Conservation (phyloP, 2,888 invertebrate genomes). For the Eretmocerus hayati region DNA sequence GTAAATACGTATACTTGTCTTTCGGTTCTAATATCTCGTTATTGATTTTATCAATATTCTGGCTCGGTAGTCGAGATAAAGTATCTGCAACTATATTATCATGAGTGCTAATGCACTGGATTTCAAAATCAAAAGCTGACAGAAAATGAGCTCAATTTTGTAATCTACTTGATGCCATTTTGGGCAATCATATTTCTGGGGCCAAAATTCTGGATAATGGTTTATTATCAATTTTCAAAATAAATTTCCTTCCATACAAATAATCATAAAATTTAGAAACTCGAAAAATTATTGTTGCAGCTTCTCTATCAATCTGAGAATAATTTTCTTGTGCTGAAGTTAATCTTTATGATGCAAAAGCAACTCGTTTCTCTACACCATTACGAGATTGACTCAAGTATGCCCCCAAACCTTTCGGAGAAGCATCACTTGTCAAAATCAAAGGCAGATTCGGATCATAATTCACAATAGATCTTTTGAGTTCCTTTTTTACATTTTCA, state of each 20-base stretch:
- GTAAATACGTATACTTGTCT: slow-evolving; percentile 2
- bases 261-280: slow-evolving; percentile 5
- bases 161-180: neutral
- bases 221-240: slow-evolving; percentile 7
- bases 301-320: slow-evolving; percentile 4
- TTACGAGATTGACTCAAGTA: neutral
- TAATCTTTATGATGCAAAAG: neutral
- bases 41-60: neutral
- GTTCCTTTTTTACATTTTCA: neutral
- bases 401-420: neutral
- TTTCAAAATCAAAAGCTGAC: neutral
- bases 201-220: neutral
- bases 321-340: neutral
- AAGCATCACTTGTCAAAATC: neutral
- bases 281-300: slow-evolving; percentile 6
- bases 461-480: neutral
- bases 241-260: slow-evolving; percentile 4
- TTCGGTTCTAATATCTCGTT: neutral
- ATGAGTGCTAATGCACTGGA: neutral
- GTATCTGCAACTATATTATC: neutral
- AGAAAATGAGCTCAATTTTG: slow-evolving; percentile 4
- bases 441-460: neutral
- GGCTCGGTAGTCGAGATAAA: neutral
- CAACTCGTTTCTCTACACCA: neutral
- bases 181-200: neutral